Conservation (phyloP, 1,140 invertebrate species). For the Halictus rubicundus region DNA sequence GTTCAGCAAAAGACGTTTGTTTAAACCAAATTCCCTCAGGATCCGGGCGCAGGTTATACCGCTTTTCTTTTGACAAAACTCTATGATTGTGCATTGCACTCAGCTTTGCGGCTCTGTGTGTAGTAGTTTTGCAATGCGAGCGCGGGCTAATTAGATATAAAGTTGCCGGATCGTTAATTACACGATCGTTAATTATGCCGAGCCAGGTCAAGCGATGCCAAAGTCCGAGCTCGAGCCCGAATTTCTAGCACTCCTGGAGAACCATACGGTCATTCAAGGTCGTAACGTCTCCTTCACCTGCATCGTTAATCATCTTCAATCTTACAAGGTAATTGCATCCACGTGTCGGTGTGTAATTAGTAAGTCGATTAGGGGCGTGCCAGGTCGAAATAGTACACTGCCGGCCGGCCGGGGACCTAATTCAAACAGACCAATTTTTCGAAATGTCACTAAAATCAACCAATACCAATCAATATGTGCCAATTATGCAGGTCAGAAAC, state of each 20-base stretch:
- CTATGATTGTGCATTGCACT: no score
- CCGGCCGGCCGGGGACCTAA: conserved; percentile 24
- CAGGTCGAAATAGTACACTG: conserved; percentile 25
- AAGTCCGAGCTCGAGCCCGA: conserved; percentile 83
- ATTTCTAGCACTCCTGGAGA: conserved; percentile 90
- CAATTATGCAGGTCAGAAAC: no score
- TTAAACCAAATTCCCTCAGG: no score
- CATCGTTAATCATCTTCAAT: conserved; percentile 91
- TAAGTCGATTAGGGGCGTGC: conserved; percentile 59
- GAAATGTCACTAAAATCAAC: no score
- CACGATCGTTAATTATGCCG: conserved; percentile 53
- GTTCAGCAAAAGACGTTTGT: no score
- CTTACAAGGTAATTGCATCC: conserved; percentile 87
- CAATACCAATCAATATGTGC: no score
- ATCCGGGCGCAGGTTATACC: no score
- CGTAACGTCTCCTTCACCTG: conserved; percentile 92
- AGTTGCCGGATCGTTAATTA: conserved; percentile 52
- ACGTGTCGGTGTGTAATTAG: conserved; percentile 52
- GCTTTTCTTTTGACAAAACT: no score
- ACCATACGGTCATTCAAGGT: conserved; percentile 91
- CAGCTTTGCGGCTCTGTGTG: no score
- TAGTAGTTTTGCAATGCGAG: not conserved
- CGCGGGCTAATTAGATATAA: conserved; percentile 51
- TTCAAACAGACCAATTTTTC: not conserved
- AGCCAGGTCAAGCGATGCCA: conserved; percentile 60